Evolutionary conservation across 1,140 invertebrate species (phyloP), one percentile per base, ranked within the genome.

Genomic region (Acromyrmex charruanus): DNA sequence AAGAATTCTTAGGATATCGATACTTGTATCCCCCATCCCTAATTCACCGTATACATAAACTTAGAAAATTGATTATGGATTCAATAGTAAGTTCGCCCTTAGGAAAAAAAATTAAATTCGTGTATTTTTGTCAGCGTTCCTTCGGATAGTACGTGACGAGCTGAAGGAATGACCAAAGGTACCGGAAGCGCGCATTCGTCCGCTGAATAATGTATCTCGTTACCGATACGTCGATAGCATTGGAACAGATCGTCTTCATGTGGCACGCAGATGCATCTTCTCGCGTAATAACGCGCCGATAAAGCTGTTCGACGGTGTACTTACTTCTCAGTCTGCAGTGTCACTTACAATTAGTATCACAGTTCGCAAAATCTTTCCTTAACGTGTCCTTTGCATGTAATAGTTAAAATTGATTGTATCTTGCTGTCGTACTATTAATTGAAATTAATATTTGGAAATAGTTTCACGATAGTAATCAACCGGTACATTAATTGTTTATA

Each of bases 121-220:
- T 6, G 7, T 80, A 4, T 80, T 80, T 80, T 71, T 71, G 53
- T 44, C 66, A 25, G 66, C 35, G 58, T 58, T 55, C 21, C 16
- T 53, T 28, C 66, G 21, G 18, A 71, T 71, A 81, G 59, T 81
- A 81, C 77, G 80, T 82, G 68, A 74, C 68, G 68, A 74, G 55
- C 55, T 74, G 18, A 55, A 84, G 80, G 14, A 84, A 84, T 84
- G 80, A 84, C 80, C 80, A 44, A 75, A 74, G 58, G 39, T 21
- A 75, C 14, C 39, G 49, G 69, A 84, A 49, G 39, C 55, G 80
- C 18, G 44, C 51, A 44, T 75, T 75, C 80, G 80, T 44, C 28
- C 39, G 39, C 39, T 84, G 80, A 84, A 84, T 84, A 84, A 84
- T 84, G 69, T 75, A 84, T 84, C 80, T 84, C 80, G 80, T 84